Base-by-base conservation (phyloP, 2,113 vertebrate species). In the Pachycephala philippinensis region DNA sequence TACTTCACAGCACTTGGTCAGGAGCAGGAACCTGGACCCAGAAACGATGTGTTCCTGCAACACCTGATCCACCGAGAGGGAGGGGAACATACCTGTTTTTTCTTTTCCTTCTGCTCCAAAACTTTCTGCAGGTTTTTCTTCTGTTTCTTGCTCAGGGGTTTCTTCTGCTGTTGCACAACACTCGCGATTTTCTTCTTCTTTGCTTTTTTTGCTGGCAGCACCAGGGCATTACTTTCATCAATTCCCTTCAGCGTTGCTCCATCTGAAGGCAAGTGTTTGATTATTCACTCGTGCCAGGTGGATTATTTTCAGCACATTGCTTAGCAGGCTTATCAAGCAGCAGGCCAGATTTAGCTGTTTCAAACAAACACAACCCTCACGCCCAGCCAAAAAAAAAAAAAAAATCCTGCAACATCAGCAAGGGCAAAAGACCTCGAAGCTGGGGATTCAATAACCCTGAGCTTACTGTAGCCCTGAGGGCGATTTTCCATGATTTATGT, bases 51-150 rank as follows among this genome's bases (percentile, higher is more conserved):
- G 15, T 9, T 59, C 56, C 74, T 57, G 45, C 52, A 22, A 2
- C 19, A 5, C 15, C 27, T 5, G 14, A 30, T 1, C 18, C n/a
- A 6, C 0, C 1, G 35, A 23, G 35, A 42, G 35, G 14, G 30
- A 56, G 30, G 4, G 42, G 17, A 68, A 4, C 8, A 0, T 74
- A 99, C 99, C 98, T 99, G 97, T 18, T 96, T 97, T 91, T 99
- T 99, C 95, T 99, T 99, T 19, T 99, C 98, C 83, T 99, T 99
- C 72, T 98, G 98, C 70, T 99, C 99, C 84, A 99, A 52, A 77
- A 99, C 91, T 60, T 98, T 99, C 97, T 99, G 98, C 78, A 99
- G 96, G 56, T 97, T 96, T 80, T 99, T 99, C 95, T 95, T 99
- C 95, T 99, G 98, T 54, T 98, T 99, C 97, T 98, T 99, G 68